Evolutionary conservation across 2,888 invertebrate genomes (phyloP), one percentile per base, ranked within the genome.

Genomic region (Mechanitis mazaeus): DNA sequence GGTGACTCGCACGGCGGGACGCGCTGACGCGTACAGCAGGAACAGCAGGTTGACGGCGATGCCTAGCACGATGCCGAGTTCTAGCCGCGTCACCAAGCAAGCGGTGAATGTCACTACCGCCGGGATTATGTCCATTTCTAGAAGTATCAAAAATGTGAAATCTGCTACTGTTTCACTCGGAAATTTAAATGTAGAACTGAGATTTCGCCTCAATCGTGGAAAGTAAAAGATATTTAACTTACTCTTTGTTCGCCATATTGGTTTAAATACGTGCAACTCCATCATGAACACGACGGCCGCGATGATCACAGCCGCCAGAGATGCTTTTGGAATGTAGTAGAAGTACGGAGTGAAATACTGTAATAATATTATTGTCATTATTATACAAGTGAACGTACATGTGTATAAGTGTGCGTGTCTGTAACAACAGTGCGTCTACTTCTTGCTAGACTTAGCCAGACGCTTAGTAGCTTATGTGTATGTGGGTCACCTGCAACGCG

Each of bases 231-330:
- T 1, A 7, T 4, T n/a, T 47, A 38, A 68, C 92, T 91, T 77
- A 95, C 95, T 95, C 81, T 95, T 95, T 3, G 95, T 93, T 74
- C 94, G 91, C 95, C 95, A 95, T 85, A 95, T 94, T 0, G 95
- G 94, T 70, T 93, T 93, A 71, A 95, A 93, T 57, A 95, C 95
- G 75, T 93, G 93, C 57, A 95, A 92, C 78, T 95, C 95, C 71
- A 96, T 94, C 95, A 96, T 95, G 82, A 95, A 95, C 60, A 96
- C 92, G 7, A 97, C 96, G 9, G 96, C 96, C 12, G 95, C 94
- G 66, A 96, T 95, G 77, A 97, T 96, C 65, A 97, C 94, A 0
- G 95, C 95, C 4, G 96, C 95, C 68, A 97, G 83, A 9, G 94
- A 92, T 4, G 96, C 92, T 78, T 93, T 94, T 28, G 95, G 95